These are phyloP conservation scores for Sander lucioperca DNA, from an alignment of 2,113 vertebrate genomes.

Conservation along the genomic window DNA sequence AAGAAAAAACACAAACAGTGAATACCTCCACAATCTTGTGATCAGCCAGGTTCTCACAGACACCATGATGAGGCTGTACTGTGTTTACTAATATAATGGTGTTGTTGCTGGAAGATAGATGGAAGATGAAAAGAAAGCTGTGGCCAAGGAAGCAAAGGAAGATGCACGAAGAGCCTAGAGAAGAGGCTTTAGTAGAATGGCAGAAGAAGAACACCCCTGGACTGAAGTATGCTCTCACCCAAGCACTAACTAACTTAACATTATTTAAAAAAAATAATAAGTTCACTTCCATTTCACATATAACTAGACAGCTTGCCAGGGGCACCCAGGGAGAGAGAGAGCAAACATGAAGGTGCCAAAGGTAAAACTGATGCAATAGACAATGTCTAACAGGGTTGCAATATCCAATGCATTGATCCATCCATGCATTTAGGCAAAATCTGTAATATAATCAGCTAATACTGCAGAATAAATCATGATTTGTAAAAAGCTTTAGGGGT, in stretches of 20 bases:
- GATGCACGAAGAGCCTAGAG: not conserved
- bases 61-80: not conserved
- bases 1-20: not conserved
- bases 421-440: not conserved
- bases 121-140: not conserved
- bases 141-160: constrained; percentile 12
- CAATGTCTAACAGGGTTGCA: not conserved
- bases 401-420: not conserved
- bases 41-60: not conserved
- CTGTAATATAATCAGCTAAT: not conserved
- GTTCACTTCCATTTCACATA: not conserved
- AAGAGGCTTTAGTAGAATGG: too few species aligned
- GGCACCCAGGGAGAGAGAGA: not conserved
- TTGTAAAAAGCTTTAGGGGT: not conserved
- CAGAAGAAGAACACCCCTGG: not conserved
- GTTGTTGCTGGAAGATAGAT: not conserved
- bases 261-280: not conserved
- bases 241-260: not conserved
- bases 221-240: not conserved
- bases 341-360: too few species aligned
- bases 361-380: not conserved
- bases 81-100: not conserved
- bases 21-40: not conserved
- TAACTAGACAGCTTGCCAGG: not conserved
- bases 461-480: not conserved